phyloP scores from a whole-genome alignment of 2,888 invertebrate genomes.

The Neocrepidodera transversa region DNA sequence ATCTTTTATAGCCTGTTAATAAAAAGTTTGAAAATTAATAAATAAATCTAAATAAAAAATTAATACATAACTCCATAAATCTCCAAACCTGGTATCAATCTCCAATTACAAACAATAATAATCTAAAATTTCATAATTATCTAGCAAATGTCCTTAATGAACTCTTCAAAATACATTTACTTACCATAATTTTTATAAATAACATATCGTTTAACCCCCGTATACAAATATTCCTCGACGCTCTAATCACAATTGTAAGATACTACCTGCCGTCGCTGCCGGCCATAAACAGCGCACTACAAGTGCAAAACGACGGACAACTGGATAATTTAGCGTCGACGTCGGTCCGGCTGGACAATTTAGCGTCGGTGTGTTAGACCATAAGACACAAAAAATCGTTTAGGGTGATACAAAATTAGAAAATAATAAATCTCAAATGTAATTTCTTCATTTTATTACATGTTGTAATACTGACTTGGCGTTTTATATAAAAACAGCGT shows the following conservation, averaged over 20 bases:
- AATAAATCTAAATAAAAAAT: too few species aligned
- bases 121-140: too few species aligned
- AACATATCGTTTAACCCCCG: slow-evolving; percentile 1
- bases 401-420: not conserved
- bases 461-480: too few species aligned
- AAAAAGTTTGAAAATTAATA: too few species aligned
- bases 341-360: not conserved
- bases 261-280: not conserved
- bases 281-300: not conserved
- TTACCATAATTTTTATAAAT: not conserved
- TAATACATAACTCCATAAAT: too few species aligned
- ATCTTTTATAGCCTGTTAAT: too few species aligned
- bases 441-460: too few species aligned
- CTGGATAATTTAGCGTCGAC: slow-evolving; percentile 6
- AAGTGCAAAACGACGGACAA: not conserved
- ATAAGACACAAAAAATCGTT: not conserved
- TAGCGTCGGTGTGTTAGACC: not conserved
- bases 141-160: too few species aligned
- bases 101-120: too few species aligned
- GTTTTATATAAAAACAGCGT: too few species aligned
- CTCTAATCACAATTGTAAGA: not conserved
- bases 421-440: not conserved
- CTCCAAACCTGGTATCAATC: too few species aligned
- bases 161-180: too few species aligned
- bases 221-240: not conserved